Evolutionary conservation across 2,797 vertebrate species (phyloP).

Genomic region (Paratrypauchen microcephalus): DNA sequence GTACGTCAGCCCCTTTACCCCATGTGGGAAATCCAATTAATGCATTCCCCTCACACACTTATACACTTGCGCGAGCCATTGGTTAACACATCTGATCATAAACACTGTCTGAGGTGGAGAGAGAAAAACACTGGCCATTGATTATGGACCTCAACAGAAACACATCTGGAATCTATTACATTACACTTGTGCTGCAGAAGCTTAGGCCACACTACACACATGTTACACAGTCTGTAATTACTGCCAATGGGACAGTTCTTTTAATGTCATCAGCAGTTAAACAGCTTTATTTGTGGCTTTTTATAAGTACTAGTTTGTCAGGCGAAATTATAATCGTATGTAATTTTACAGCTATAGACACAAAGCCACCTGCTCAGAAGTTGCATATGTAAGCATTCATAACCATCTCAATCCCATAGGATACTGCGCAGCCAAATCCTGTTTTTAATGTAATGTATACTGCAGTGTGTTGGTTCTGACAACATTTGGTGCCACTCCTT

Average conservation of each 20-base stretch:
- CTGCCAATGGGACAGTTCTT: constrained; percentile 72
- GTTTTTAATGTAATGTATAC: neutral
- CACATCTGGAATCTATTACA: constrained; percentile 91
- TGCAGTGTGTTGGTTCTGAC: neutral
- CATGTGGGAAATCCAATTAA: constrained; percentile 70
- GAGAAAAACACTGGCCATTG: constrained; percentile 74
- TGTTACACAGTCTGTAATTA: constrained; percentile 87
- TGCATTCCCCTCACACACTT: constrained; percentile 81
- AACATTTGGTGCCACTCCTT: neutral
- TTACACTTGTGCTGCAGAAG: constrained; percentile 74
- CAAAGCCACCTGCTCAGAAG: constrained; percentile 18
- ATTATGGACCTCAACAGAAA: constrained; percentile 84
- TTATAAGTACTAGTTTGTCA: constrained; percentile 29
- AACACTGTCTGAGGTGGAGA: constrained; percentile 77
- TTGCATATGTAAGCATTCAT: neutral
- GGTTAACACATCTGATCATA: constrained; percentile 81
- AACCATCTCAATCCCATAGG: neutral
- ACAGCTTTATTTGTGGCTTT: constrained; percentile 77
- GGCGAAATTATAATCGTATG: constrained; percentile 30
- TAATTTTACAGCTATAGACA: constrained; percentile 15
- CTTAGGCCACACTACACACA: constrained; percentile 77
- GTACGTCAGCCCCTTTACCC: neutral
- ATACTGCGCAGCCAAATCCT: neutral
- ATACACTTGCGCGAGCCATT: constrained; percentile 71
- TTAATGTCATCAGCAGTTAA: constrained; percentile 80